phyloP scores from a whole-genome alignment of 2,888 invertebrate genomes.

The Heliconius aoede region DNA sequence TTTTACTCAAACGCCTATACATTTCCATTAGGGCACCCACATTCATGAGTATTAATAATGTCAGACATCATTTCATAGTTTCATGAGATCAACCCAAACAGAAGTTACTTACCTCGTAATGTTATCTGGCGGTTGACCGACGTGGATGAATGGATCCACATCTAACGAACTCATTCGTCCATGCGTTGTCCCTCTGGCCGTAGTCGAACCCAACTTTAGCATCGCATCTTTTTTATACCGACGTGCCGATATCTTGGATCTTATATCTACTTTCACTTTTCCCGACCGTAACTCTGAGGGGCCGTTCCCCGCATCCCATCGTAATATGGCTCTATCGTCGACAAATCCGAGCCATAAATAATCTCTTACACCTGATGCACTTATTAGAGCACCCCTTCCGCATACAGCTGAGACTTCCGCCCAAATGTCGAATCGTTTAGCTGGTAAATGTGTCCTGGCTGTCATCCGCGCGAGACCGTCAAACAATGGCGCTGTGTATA shows the following conservation, averaged over 20 bases:
- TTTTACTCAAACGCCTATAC: neutral
- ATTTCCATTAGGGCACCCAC: too few species aligned
- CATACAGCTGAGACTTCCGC: constrained; percentile 77
- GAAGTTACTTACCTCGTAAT: constrained; percentile 67
- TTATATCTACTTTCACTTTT: constrained; percentile 68
- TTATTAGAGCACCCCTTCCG: constrained; percentile 70
- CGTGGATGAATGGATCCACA: constrained; percentile 71
- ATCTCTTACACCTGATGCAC: constrained; percentile 73
- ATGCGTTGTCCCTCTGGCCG: constrained; percentile 67
- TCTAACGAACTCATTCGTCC: constrained; percentile 76
- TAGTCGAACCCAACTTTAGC: constrained; percentile 67
- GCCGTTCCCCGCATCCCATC: constrained; percentile 76
- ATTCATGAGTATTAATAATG: neutral
- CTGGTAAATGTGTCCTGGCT: constrained; percentile 69
- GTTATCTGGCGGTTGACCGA: constrained; percentile 74
- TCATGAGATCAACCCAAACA: too few species aligned
- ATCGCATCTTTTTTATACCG: constrained; percentile 77
- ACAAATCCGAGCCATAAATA: constrained; percentile 78
- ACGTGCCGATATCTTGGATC: constrained; percentile 70
- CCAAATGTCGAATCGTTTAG: constrained; percentile 77
- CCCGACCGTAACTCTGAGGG: constrained; percentile 70
- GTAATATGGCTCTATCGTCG: constrained; percentile 67
- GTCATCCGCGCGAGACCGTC: constrained; percentile 72
- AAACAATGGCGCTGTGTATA: constrained; percentile 72
- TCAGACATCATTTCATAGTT: neutral